phyloP scores from a whole-genome alignment of 2,797 vertebrate species.

The Enteromius paludinosus region DNA sequence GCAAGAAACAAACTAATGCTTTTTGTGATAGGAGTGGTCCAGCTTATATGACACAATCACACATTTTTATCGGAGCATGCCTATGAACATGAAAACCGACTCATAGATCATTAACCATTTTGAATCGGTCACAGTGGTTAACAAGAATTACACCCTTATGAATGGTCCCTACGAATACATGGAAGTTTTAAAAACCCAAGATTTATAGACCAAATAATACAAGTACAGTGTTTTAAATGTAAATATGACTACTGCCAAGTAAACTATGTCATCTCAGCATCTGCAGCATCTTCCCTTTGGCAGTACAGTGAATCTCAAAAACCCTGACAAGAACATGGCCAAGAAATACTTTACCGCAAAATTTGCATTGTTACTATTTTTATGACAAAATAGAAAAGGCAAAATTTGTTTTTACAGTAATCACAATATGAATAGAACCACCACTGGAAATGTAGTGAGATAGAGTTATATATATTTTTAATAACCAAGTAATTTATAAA shows the following conservation, averaged over 20 bases:
- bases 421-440: not conserved
- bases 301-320: constrained; percentile 2
- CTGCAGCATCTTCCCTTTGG: not conserved
- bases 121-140: not conserved
- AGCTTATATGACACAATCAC: constrained; percentile 1
- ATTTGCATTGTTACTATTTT: not conserved
- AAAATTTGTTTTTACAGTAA: not conserved
- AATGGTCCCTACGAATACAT: not conserved
- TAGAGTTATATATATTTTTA: not conserved
- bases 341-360: not conserved
- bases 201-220: not conserved
- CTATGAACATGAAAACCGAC: constrained; percentile 24
- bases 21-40: not conserved
- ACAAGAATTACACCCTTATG: not conserved
- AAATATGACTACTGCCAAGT: not conserved
- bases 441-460: not conserved
- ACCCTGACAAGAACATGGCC: not conserved
- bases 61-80: not conserved
- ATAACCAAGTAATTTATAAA: not conserved
- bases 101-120: not conserved
- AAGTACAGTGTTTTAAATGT: constrained; percentile 3
- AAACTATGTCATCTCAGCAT: not conserved
- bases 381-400: not conserved
- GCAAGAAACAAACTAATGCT: not conserved
- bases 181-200: not conserved